Percentiles rank a stretch among this genome's conserved stretches.
These are phyloP conservation scores for Hyperoplus lanceolatus DNA, from an alignment of 2,797 vertebrate species.

Conservation along the genomic window DNA sequence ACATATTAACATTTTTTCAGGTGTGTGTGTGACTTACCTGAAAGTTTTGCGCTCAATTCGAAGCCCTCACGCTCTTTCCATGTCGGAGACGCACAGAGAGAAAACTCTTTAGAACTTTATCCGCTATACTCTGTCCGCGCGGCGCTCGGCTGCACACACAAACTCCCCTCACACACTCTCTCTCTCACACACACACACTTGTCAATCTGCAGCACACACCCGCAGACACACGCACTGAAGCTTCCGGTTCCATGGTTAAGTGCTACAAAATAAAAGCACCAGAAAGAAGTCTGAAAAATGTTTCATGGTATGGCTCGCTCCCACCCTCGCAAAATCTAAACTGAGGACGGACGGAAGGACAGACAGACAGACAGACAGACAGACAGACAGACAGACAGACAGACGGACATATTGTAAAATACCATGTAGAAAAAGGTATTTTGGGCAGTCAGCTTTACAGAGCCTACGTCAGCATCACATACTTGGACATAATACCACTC, in stretches of 20 bases:
- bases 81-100: conserved; percentile 35
- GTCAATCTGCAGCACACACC: background rate
- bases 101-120: conserved; percentile 21
- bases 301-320: no score
- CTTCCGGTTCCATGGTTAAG: background rate
- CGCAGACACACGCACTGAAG: background rate
- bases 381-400: no score
- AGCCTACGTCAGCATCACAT: no score
- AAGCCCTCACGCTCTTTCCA: conserved; percentile 48
- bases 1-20: no score
- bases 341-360: no score
- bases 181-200: background rate
- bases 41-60: conserved; percentile 38
- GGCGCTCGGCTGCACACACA: conserved; percentile 16
- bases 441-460: no score
- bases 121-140: conserved; percentile 6
- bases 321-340: no score
- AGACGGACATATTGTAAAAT: no score
- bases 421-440: no score
- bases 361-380: no score
- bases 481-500: no score
- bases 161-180: background rate
- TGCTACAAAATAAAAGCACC: conserved; percentile 51
- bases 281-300: background rate
- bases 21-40: conserved; percentile 54